Conservation (phyloP, 2,113 vertebrate species). For the Seriola dumerili region DNA sequence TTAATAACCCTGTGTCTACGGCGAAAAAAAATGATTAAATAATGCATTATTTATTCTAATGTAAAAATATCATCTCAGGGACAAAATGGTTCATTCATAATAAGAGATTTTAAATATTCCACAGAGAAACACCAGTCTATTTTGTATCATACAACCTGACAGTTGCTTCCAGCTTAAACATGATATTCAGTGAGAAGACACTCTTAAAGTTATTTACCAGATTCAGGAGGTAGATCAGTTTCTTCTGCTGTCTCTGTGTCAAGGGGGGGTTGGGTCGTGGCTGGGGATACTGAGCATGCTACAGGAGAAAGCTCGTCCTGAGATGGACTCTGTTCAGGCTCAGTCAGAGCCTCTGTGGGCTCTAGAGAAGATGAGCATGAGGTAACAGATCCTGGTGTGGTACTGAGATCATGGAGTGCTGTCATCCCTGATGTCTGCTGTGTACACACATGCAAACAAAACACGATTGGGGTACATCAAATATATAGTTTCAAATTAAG, state of each 20-base stretch:
- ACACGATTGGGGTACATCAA: neutral
- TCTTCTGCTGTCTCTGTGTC: slow-evolving; percentile 52
- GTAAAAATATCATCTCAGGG: neutral
- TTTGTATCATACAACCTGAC: neutral
- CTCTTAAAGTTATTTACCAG: slow-evolving; percentile 49
- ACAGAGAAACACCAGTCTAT: neutral
- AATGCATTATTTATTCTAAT: neutral
- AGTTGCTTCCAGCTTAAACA: neutral
- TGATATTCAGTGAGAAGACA: neutral
- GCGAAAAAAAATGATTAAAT: neutral
- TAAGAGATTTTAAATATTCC: neutral
- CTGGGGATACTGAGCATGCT: slow-evolving; percentile 26
- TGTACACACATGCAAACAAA: neutral
- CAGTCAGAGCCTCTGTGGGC: slow-evolving; percentile 16
- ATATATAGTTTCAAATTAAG: neutral
- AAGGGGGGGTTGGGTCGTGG: slow-evolving; percentile 1
- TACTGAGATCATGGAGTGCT: slow-evolving; percentile 38
- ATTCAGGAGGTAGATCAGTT: slow-evolving; percentile 69
- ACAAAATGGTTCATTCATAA: neutral
- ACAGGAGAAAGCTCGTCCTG: slow-evolving; percentile 40
- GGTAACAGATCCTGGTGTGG: slow-evolving; percentile 38
- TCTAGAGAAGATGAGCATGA: slow-evolving; percentile 45
- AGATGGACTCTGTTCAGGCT: slow-evolving; percentile 47
- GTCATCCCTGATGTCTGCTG: slow-evolving; percentile 50
- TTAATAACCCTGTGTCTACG: slow-evolving; percentile 30